A percentile compares a stretch with the other conserved stretches of the same genome.
Conservation (phyloP, 2,113 vertebrate genomes). For the Pontoporia blainvillei region DNA sequence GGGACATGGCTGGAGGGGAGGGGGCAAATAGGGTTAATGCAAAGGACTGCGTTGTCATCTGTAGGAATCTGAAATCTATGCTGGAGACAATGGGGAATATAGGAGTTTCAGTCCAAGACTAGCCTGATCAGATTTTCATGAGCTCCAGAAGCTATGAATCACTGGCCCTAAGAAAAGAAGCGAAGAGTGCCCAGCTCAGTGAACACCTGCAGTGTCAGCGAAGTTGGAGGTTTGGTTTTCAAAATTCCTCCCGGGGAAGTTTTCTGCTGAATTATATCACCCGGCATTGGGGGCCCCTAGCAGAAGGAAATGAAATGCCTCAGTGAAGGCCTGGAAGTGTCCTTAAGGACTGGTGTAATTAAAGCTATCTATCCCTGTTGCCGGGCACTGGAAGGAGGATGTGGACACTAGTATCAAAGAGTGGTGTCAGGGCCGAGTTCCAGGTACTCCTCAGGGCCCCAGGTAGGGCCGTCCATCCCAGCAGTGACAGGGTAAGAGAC, state of each 20-base stretch:
- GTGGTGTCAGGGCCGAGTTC: accelerated
- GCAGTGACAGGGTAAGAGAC: not conserved
- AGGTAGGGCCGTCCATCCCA: not conserved
- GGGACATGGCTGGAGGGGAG: accelerated
- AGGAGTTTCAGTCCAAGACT: accelerated
- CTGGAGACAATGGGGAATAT: not conserved
- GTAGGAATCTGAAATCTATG: too few species aligned
- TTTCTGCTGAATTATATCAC: not conserved
- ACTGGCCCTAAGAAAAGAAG: not conserved
- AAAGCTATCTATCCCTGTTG: not conserved
- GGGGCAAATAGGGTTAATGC: too few species aligned
- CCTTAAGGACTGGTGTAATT: not conserved
- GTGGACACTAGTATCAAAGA: not conserved
- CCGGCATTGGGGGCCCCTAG: accelerated
- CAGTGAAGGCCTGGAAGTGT: not conserved
- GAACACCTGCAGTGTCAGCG: not conserved
- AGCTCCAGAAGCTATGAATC: not conserved
- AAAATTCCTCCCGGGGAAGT: not conserved
- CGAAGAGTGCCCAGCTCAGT: accelerated
- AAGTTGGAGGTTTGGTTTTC: not conserved
- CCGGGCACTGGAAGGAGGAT: not conserved
- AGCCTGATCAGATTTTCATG: not conserved
- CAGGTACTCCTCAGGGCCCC: too few species aligned
- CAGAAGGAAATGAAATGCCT: not conserved
- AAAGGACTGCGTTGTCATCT: not conserved